Conservation (phyloP, 2,888 invertebrate species). For the Antheraea assamensis region DNA sequence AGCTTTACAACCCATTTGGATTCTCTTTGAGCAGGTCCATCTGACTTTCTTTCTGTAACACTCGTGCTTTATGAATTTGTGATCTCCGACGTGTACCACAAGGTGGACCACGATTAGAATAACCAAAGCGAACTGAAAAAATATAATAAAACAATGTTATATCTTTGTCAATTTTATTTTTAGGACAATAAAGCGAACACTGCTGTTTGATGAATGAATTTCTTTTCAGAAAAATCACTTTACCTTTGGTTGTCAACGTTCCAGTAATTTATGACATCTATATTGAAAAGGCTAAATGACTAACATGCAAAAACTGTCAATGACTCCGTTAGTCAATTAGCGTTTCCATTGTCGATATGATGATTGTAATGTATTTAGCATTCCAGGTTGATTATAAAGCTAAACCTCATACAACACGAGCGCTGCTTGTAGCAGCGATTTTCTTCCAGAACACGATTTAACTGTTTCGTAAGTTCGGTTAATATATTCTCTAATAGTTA, state of each 20-base stretch:
- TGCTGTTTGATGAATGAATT: neutral
- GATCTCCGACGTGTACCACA: constrained; percentile 59
- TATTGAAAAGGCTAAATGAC: no score
- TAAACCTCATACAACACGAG: neutral
- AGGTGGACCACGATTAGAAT: constrained; percentile 66
- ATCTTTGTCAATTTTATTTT: neutral
- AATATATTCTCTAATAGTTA: neutral
- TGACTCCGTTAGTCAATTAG: no score
- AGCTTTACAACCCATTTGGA: constrained; percentile 24
- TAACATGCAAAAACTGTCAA: no score
- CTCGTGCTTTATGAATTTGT: constrained; percentile 75
- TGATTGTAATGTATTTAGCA: neutral
- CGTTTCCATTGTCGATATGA: neutral
- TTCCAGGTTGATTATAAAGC: neutral
- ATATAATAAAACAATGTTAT: constrained; percentile 6
- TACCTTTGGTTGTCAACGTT: neutral
- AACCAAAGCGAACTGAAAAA: constrained; percentile 64
- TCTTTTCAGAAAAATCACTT: neutral
- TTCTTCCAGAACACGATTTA: neutral
- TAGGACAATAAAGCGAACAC: neutral
- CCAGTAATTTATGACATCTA: no score
- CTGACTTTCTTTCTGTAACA: constrained; percentile 63
- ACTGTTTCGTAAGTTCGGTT: neutral
- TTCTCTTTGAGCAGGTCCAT: constrained; percentile 48
- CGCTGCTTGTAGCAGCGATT: neutral